Base-by-base conservation (phyloP, 2,888 invertebrate species). In the Electrophaes corylata region DNA sequence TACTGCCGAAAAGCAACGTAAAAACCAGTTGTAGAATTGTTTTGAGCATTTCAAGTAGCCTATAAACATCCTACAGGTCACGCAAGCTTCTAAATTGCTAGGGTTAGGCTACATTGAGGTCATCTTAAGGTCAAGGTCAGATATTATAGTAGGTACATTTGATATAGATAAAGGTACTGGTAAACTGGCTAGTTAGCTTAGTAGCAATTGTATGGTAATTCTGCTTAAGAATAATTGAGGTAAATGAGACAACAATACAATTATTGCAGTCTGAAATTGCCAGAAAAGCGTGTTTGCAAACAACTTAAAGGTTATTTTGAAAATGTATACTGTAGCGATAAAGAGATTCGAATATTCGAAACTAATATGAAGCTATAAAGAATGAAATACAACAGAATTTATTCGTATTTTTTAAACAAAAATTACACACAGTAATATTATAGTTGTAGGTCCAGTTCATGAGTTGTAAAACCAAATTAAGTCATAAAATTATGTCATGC, bases 281-380 rank as follows among this genome's bases (percentile, higher is more conserved):
- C n/a, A n/a, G n/a, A n/a, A n/a, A n/a, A n/a, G n/a, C n/a, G n/a
- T n/a, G n/a, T n/a, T n/a, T n/a, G n/a, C n/a, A n/a, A n/a, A n/a
- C n/a, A n/a, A 5, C 4, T 23, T 41, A 53, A 41, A 41, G 16
- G 35, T 49, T 56, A 53, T 49, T 58, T 48, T 53, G 31, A 45
- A 58, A 53, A 54, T 41, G 6, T 37, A 51, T 50, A 51, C 26
- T 48, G n/a, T 35, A 8, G 16, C 41, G 46, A 37, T 53, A 50
- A 46, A 44, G 23, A 20, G 45, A 43, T 39, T 23, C 18, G 14
- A 33, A 20, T 43, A 31, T 43, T 51, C 31, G 37, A 29, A 53
- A 26, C 40, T 66, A 62, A 72, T 71, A 66, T 66, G 72, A 75
- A 72, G 62, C 67, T 68, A 60, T 73, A 69, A 44, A 29, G 43